Percentiles rank a stretch among this genome's conserved stretches.
Conservation (phyloP, 2,113 vertebrate species). For the Corythoichthys intestinalis region DNA sequence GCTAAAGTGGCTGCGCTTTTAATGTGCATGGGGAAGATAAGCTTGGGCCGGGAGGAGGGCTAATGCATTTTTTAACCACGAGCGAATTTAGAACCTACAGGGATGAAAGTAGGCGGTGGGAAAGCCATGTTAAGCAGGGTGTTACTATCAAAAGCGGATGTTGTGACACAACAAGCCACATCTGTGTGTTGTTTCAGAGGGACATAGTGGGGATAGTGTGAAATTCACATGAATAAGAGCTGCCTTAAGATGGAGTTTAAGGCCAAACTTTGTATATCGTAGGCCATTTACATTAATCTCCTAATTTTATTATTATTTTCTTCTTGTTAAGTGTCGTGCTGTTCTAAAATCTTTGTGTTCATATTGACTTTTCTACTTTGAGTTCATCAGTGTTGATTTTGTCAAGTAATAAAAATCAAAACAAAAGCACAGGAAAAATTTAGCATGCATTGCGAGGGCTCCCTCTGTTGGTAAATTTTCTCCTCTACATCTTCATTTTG, state of each 20-base stretch:
- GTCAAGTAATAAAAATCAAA: too few species aligned
- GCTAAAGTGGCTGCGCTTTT: constrained; percentile 68
- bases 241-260: background rate
- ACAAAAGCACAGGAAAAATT: too few species aligned
- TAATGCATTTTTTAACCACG: constrained; percentile 64
- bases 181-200: background rate
- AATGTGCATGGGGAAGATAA: constrained; percentile 57
- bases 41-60: constrained; percentile 28
- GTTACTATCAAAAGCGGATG: constrained; percentile 39
- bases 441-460: too few species aligned
- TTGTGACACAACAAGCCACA: constrained; percentile 5
- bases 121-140: constrained; percentile 20
- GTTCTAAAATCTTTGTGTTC: too few species aligned
- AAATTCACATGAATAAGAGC: background rate
- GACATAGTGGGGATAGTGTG: background rate
- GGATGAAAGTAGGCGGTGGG: constrained; percentile 19
- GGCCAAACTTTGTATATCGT: background rate
- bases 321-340: too few species aligned
- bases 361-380: too few species aligned
- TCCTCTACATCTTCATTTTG: too few species aligned
- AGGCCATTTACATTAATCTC: too few species aligned
- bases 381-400: too few species aligned
- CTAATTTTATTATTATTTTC: too few species aligned
- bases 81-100: constrained; percentile 59
- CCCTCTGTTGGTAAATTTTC: too few species aligned